Base-by-base conservation (phyloP, 2,113 vertebrate species). In the Hippocampus barbouri region DNA sequence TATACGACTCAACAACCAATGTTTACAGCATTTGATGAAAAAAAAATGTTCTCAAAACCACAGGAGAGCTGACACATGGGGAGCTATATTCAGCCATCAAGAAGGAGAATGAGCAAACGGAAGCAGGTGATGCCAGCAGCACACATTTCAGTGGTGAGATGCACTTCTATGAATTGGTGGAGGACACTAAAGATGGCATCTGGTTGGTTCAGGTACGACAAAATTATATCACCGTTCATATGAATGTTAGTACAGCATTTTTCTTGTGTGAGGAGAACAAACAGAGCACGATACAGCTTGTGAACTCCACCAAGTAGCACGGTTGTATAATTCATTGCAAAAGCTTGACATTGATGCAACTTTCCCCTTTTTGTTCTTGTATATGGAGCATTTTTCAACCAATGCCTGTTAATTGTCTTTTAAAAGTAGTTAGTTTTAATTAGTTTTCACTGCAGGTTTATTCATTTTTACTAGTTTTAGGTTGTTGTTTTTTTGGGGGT, bases 131-230 rank as follows among this genome's bases (percentile, higher is more conserved):
- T 6, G 57, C 60, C 77, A 93, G 94, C 81, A 98, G 94, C 82
- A 98, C 95, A 49, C 93, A 96, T 85, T 99, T 99, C 74, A 99
- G 93, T 75, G 97, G 97, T 77, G 97, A 99, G 89, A 96, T 97
- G 94, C 97, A 99, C 88, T 99, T 99, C 87, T 99, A 98, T 80
- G 97, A 99, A 78, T 88, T 98, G 51, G 97, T 99, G 62, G 97
- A 99, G 88, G 97, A 99, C 86, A 98, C 97, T 1, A 99, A 99
- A 87, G 97, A 99, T 83, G 97, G 97, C 45, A 97, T 99, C 90
- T 99, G 97, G 97, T 91, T 99, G 78, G 94, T 99, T 86, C 97
- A 99, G 96, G 97, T 99, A 59, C 4, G 25, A n/a, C 11, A 1
- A 57, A 60, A 59, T 15, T 11, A 27, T 14, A 27, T 59, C 56